Conservation (phyloP, 1,140 invertebrate species). For the Hypsibius dujardini region DNA sequence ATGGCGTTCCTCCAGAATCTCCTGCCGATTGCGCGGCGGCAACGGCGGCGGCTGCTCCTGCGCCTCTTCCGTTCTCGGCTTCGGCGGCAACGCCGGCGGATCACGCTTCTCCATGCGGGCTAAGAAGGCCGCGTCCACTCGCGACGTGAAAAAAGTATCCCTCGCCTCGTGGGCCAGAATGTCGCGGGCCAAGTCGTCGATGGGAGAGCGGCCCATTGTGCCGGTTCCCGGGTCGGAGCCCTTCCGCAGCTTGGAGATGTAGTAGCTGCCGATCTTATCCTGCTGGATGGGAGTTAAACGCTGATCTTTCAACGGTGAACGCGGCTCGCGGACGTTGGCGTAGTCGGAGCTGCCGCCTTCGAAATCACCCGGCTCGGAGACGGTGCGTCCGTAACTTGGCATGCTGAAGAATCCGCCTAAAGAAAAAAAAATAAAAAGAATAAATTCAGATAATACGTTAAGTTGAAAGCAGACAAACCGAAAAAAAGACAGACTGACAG, state of each 20-base stretch:
- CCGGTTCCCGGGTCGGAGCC: constrained; percentile 2
- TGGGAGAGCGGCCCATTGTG: background rate
- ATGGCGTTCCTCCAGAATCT: constrained; percentile 59
- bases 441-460: too few species aligned
- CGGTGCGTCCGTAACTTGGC: background rate
- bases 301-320: constrained; percentile 9
- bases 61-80: background rate
- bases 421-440: too few species aligned
- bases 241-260: constrained; percentile 11
- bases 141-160: background rate
- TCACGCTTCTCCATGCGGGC: background rate
- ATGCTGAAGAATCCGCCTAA: background rate
- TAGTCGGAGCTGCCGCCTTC: background rate
- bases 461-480: too few species aligned
- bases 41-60: constrained; percentile 19
- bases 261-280: constrained; percentile 8
- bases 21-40: constrained; percentile 41
- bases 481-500: too few species aligned
- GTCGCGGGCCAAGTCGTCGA: constrained; percentile 8
- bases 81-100: constrained; percentile 3
- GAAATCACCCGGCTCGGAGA: constrained; percentile 13
- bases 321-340: constrained; percentile 10
- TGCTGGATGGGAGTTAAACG: constrained; percentile 4
- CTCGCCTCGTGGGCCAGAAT: constrained; percentile 8
- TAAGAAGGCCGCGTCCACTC: background rate